These are phyloP conservation scores for Phoenicopterus ruber DNA, from an alignment of 2,113 vertebrate species.

Conservation along the genomic window DNA sequence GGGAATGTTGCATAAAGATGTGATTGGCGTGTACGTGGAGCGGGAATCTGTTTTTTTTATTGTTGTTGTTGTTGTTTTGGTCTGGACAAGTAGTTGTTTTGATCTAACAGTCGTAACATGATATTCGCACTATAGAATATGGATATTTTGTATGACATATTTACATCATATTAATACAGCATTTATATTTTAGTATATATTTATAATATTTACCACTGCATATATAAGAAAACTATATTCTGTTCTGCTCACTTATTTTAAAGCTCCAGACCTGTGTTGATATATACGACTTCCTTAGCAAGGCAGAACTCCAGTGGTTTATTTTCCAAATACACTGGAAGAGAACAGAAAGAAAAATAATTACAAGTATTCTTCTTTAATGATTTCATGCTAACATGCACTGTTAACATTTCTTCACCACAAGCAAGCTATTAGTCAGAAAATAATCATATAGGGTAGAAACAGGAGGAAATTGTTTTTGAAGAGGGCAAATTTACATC, in stretches of 20 bases:
- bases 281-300: neutral
- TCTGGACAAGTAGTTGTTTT: neutral
- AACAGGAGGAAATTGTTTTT: neutral
- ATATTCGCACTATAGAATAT: neutral
- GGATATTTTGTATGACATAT: neutral
- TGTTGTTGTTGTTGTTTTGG: neutral
- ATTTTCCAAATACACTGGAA: neutral
- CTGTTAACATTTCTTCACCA: neutral
- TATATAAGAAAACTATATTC: neutral
- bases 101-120: neutral
- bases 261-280: neutral
- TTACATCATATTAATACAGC: neutral
- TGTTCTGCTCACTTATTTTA: neutral
- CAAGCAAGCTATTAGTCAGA: neutral
- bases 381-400: neutral
- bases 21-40: neutral
- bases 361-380: neutral
- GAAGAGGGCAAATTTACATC: neutral
- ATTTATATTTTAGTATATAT: neutral
- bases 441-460: neutral
- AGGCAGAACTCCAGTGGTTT: neutral
- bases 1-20: neutral
- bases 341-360: neutral
- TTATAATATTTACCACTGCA: neutral
- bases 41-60: neutral